Conservation (phyloP, 2,888 invertebrate species). For the Drosophila peninsularis region DNA sequence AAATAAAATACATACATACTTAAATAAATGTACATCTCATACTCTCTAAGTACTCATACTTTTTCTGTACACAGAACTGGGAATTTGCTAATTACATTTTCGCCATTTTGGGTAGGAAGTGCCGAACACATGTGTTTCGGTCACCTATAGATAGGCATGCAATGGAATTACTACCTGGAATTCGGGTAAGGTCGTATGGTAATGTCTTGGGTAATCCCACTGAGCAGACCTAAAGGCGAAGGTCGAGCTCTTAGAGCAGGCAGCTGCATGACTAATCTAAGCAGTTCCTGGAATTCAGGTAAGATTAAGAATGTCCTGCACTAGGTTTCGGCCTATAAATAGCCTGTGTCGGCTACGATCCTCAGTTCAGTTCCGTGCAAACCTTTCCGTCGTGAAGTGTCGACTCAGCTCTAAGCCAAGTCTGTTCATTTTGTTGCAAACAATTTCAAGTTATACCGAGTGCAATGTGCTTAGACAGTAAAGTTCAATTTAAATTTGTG, state of each 20-base stretch:
- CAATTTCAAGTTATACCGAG: background rate
- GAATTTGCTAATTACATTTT: background rate
- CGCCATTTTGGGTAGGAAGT: background rate
- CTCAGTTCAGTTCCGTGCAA: slow-evolving; percentile 5
- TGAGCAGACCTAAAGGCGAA: background rate
- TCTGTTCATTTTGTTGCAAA: background rate
- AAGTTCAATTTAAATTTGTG: background rate
- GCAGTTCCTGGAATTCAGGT: background rate
- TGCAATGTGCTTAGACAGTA: background rate
- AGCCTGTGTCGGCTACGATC: background rate
- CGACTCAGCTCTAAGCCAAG: background rate
- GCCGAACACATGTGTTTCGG: background rate
- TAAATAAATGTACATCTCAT: too few species aligned
- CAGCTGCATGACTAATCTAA: background rate
- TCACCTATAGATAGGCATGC: background rate
- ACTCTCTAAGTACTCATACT: too few species aligned
- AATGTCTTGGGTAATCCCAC: background rate
- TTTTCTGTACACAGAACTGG: too few species aligned
- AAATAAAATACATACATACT: too few species aligned
- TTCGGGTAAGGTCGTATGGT: too few species aligned
- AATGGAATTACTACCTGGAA: background rate
- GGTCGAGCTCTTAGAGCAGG: background rate
- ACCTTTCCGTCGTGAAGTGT: slow-evolving; percentile 8
- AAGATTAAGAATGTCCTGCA: background rate
- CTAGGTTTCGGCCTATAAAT: background rate